Conservation (phyloP, 2,797 vertebrate species). For the Aldrovandia affinis region DNA sequence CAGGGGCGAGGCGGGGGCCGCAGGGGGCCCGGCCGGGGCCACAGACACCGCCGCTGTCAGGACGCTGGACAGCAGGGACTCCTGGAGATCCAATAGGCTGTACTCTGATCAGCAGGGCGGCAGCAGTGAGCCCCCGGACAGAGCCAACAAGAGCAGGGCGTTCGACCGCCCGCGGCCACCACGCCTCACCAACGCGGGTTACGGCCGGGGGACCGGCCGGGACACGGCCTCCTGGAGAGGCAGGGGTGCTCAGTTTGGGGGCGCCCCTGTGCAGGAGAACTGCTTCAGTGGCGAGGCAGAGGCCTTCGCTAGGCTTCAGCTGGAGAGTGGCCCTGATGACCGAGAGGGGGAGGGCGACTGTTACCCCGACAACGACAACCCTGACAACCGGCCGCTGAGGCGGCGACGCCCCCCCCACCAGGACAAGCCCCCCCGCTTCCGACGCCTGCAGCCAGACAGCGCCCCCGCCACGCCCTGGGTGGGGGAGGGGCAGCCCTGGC, state of each 20-base stretch:
- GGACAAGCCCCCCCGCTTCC: conserved; percentile 95
- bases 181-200: conserved; percentile 83
- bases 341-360: no score
- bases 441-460: conserved; percentile 91
- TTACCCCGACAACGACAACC: conserved; percentile 79
- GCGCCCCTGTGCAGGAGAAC: conserved; percentile 83
- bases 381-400: conserved; percentile 85
- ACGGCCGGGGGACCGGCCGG: conserved; percentile 77
- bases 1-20: conserved; percentile 85
- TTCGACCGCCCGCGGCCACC: conserved; percentile 88
- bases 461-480: conserved; percentile 73
- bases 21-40: conserved; percentile 55
- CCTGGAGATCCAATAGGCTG: conserved; percentile 91
- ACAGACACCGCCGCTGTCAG: conserved; percentile 73
- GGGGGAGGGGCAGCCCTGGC: no score
- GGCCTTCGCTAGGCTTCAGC: no score
- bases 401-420: conserved; percentile 91
- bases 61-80: conserved; percentile 85
- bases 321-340: no score
- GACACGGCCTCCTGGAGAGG: conserved; percentile 87
- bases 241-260: conserved; percentile 69
- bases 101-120: conserved; percentile 85
- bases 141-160: conserved; percentile 79
- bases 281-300: conserved; percentile 82
- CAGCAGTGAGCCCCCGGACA: conserved; percentile 77